phyloP scores from a whole-genome alignment of 2,797 vertebrate species.

The Allobates femoralis region DNA sequence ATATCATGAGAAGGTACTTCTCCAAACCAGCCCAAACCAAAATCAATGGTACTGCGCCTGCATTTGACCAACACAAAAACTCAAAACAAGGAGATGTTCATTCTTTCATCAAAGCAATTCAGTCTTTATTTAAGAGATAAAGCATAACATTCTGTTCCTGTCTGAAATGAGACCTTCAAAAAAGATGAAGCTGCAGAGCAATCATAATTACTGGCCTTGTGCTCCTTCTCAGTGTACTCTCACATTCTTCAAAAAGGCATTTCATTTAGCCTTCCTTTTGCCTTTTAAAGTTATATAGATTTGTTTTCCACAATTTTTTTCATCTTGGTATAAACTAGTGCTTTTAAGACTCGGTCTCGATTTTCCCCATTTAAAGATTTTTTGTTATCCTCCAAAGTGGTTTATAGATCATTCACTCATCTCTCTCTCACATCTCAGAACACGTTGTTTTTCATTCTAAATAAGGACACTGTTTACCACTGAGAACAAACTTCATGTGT shows the following conservation, averaged over 20 bases:
- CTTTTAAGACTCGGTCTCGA: constrained; percentile 51
- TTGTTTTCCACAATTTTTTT: constrained; percentile 56
- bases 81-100: constrained; percentile 54
- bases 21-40: background rate
- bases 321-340: constrained; percentile 48
- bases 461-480: constrained; percentile 26
- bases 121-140: constrained; percentile 61
- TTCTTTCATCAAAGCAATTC: constrained; percentile 61
- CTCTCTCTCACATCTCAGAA: constrained; percentile 46
- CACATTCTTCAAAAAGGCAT: constrained; percentile 59
- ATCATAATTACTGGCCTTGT: constrained; percentile 62
- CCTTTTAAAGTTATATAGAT: constrained; percentile 62
- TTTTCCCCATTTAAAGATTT: constrained; percentile 54
- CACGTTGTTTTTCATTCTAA: constrained; percentile 56
- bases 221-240: constrained; percentile 52
- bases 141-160: constrained; percentile 62
- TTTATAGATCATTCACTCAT: constrained; percentile 55
- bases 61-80: constrained; percentile 50
- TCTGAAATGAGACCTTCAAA: constrained; percentile 61
- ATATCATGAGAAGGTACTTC: constrained; percentile 5
- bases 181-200: constrained; percentile 56
- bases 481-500: constrained; percentile 3
- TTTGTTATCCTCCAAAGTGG: constrained; percentile 58
- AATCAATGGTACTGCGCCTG: constrained; percentile 40
- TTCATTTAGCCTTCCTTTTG: constrained; percentile 61